Evolutionary conservation across 2,888 invertebrate species (phyloP), one percentile per base, ranked within the genome.

Genomic region (Orgyia antiqua): DNA sequence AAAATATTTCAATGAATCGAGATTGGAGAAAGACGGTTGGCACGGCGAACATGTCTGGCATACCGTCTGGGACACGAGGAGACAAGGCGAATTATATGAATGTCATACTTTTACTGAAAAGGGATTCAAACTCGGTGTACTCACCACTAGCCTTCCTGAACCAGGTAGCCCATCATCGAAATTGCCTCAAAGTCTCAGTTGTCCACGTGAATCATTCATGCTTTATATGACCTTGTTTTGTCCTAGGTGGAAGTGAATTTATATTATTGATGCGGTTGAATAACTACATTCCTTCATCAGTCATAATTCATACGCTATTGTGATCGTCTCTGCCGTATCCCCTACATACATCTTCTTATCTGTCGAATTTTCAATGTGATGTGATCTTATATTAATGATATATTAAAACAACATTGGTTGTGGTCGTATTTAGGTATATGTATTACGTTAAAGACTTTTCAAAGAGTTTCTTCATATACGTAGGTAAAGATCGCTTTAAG

Each of bases 81-180:
- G 41, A 10, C 53, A 54, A 31, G 70, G 63, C 27, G 63, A 68
- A 29, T 58, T 66, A 34, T 75, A 65, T 37, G 80, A 82, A 48
- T 83, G 83, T 46, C 76, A 70, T 42, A 74, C 82, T 2, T 51
- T 82, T 31, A 74, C 77, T 4, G 57, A 66, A 33, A 65, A 44
- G 27, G 79, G 79, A 39, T 63, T 65, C 29, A 73, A 70, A 19
- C 63, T 78, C 29, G 83, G 83, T 36, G 66, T 83, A 20, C 55
- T 83, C 31, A 71, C 72, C 24, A 71, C 76, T 20, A 73, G 68
- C 37, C 54, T 83, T 33, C 73, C 52, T n/a, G 52, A 54, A 39
- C 40, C 50, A 56, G 56, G 56, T 56, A 56, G 57, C 26, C 35
- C 42, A 42, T 37, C 30, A 35, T 24, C 34, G 41, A 45, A 44